These are phyloP conservation scores for Lanius collurio DNA, from an alignment of 2,113 vertebrate species.

Conservation along the genomic window DNA sequence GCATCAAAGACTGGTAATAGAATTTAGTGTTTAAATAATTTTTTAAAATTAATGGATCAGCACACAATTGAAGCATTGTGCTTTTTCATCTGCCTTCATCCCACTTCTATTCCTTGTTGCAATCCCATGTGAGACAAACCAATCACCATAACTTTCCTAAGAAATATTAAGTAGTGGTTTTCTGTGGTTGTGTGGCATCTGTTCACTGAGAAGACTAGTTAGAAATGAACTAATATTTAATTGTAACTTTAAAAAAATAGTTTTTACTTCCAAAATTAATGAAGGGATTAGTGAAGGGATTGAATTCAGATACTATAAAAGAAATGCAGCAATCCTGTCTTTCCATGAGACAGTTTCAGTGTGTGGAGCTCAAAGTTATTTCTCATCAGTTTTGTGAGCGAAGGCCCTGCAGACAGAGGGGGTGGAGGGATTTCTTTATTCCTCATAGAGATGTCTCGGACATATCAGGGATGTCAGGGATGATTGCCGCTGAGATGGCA, in stretches of 20 bases:
- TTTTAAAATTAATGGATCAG: neutral
- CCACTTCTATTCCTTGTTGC: neutral
- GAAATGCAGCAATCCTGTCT: rapidly evolving
- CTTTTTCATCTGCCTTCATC: rapidly evolving
- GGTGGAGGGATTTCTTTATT: neutral
- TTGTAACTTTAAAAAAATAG: neutral
- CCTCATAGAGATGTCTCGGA: neutral
- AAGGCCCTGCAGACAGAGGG: neutral
- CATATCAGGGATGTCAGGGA: neutral
- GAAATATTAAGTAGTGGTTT: rapidly evolving
- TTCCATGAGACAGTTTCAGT: neutral
- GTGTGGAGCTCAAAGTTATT: neutral
- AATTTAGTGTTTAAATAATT: neutral
- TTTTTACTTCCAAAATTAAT: neutral
- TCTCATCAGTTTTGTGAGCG: neutral
- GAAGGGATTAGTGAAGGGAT: neutral
- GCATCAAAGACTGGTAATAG: neutral
- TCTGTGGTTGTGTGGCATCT: neutral
- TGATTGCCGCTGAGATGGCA: neutral
- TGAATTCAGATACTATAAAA: neutral
- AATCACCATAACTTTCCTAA: rapidly evolving
- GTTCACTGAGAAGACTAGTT: neutral
- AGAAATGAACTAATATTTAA: neutral
- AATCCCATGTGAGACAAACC: rapidly evolving
- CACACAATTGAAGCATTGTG: neutral